Evolutionary conservation across 2,888 invertebrate genomes (phyloP).

Genomic region (Ecdyonurus torrentis): DNA sequence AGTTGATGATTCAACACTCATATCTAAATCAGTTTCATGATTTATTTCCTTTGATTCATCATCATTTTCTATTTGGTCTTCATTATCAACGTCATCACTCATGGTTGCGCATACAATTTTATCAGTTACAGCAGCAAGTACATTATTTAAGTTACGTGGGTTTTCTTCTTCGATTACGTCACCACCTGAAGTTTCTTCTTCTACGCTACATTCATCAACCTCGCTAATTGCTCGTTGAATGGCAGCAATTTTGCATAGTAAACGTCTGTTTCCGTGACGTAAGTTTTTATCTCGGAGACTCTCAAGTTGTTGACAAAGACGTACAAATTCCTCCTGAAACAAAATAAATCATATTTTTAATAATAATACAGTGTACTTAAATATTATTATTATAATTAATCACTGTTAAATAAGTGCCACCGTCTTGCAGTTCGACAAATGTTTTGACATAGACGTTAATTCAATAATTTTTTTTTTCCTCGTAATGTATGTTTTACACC

Average conservation of each 20-base stretch:
- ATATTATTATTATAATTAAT: too few species aligned
- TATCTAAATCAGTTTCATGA: neutral
- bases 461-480: too few species aligned
- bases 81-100: neutral
- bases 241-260: constrained; percentile 1
- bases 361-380: too few species aligned
- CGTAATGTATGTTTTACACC: too few species aligned
- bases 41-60: neutral
- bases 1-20: constrained; percentile 1
- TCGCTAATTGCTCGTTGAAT: neutral
- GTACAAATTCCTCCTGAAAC: neutral
- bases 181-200: neutral
- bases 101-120: constrained; percentile 1
- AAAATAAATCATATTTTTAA: too few species aligned
- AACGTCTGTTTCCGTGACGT: neutral
- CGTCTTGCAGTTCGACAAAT: too few species aligned
- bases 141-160: neutral
- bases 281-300: neutral
- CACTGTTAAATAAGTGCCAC: too few species aligned
- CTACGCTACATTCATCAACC: neutral
- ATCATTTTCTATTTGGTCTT: neutral
- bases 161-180: neutral
- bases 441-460: too few species aligned
- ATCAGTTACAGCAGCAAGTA: neutral
- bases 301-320: neutral